phyloP scores from a whole-genome alignment of 2,113 vertebrate genomes.

The Phainopepla nitens region DNA sequence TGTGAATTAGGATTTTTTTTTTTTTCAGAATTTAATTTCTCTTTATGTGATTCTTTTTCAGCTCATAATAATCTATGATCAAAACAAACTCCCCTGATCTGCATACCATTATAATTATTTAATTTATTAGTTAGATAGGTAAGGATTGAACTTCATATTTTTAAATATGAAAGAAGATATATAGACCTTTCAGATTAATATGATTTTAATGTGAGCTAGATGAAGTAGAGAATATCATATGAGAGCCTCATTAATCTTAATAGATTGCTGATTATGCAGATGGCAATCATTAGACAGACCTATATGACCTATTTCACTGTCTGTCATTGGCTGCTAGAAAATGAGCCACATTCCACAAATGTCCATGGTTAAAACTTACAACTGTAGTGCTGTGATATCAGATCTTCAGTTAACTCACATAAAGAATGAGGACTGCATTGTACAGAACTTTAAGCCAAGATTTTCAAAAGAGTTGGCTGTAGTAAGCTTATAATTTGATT shows the following conservation, averaged over 20 bases:
- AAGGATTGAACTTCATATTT: background rate
- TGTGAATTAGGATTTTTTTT: background rate
- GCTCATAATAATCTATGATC: background rate
- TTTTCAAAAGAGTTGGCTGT: background rate
- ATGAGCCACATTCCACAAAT: background rate
- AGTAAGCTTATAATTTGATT: background rate
- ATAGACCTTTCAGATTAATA: slow-evolving; percentile 28
- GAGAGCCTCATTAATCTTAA: slow-evolving; percentile 39
- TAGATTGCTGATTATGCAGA: slow-evolving; percentile 26
- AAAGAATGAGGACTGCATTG: background rate
- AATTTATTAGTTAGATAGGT: background rate
- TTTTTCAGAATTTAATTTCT: background rate
- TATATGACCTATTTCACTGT: background rate
- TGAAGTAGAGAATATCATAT: slow-evolving; percentile 12
- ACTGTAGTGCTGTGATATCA: background rate
- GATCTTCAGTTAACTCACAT: background rate
- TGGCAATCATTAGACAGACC: background rate
- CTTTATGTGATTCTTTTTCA: background rate
- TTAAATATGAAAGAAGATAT: background rate
- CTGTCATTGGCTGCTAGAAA: background rate
- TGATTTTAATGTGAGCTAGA: slow-evolving; percentile 18
- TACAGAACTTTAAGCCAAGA: background rate
- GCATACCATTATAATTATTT: background rate
- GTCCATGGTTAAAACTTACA: background rate
- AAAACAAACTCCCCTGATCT: background rate